phyloP scores from a whole-genome alignment of 2,888 invertebrate genomes.

The Pseudolycoriella hygida region DNA sequence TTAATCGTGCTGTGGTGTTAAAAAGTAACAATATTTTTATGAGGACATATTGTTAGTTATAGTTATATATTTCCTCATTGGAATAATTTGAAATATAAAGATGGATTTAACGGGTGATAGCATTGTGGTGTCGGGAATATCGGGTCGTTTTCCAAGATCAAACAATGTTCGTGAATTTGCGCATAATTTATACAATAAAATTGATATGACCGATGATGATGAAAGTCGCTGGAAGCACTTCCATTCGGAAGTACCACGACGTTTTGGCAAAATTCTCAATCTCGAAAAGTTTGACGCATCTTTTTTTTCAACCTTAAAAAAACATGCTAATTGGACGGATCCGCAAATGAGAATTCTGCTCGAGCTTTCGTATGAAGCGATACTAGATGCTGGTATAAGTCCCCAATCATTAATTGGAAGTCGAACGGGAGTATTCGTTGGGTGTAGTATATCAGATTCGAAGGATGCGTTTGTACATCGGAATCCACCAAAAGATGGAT shows the following conservation, averaged over 20 bases:
- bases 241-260: slow-evolving; percentile 53
- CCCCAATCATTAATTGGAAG: slow-evolving; percentile 45
- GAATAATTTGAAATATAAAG: too few relatives aligned
- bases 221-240: slow-evolving; percentile 54
- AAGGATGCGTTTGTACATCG: slow-evolving; percentile 53
- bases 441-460: slow-evolving; percentile 51
- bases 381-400: slow-evolving; percentile 55
- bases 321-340: slow-evolving; percentile 59
- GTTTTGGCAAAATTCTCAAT: slow-evolving; percentile 51
- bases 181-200: slow-evolving; percentile 41
- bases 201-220: slow-evolving; percentile 70
- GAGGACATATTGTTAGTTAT: too few relatives aligned
- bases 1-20: too few relatives aligned
- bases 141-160: slow-evolving; percentile 46
- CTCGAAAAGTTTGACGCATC: slow-evolving; percentile 58
- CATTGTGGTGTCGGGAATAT: slow-evolving; percentile 39
- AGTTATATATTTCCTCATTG: too few relatives aligned
- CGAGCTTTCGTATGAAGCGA: slow-evolving; percentile 61
- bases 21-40: too few relatives aligned
- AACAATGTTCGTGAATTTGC: slow-evolving; percentile 41
- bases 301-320: slow-evolving; percentile 57
- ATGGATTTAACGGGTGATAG: slow-evolving; percentile 26
- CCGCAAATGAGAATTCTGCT: slow-evolving; percentile 61
- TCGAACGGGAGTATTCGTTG: slow-evolving; percentile 56
- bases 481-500: slow-evolving; percentile 34